Percentiles rank a stretch among this genome's conserved stretches.
phyloP scores from a whole-genome alignment of 2,797 vertebrate species.

The Lophotriccus pileatus region DNA sequence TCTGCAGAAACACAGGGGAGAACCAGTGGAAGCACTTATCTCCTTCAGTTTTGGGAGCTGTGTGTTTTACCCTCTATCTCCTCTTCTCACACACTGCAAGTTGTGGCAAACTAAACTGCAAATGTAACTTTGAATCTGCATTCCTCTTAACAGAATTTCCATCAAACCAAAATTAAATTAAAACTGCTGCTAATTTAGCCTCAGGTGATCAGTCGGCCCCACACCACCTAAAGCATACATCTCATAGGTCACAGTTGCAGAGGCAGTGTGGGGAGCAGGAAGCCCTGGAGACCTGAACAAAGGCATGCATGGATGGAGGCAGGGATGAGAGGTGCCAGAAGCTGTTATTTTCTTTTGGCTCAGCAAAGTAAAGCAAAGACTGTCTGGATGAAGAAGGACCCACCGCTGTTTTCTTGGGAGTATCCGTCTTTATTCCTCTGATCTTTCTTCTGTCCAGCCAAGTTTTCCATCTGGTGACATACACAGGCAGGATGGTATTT shows the following conservation, averaged over 20 bases:
- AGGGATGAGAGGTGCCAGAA: neutral
- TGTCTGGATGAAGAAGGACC: neutral
- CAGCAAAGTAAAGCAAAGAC: neutral
- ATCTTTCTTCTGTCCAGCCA: neutral
- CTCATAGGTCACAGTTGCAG: neutral
- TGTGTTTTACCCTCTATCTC: neutral
- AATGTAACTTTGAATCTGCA: neutral
- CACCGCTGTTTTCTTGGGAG: neutral
- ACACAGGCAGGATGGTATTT: neutral
- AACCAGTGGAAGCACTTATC: neutral
- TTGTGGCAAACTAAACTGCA: neutral
- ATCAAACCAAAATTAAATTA: neutral
- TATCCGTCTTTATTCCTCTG: neutral
- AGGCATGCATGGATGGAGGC: neutral
- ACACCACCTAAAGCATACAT: neutral
- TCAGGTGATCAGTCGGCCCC: neutral
- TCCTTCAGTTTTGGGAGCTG: neutral
- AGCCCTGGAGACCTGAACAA: neutral
- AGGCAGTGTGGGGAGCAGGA: neutral
- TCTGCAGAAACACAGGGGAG: neutral
- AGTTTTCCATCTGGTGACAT: constrained; percentile 3
- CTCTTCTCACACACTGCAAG: neutral
- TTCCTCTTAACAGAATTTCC: neutral
- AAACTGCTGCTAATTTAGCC: neutral
- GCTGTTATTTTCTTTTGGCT: neutral